Percentiles rank a stretch among this genome's conserved stretches.
phyloP scores from a whole-genome alignment of 2,113 vertebrate genomes.

The Eubucco bourcierii region DNA sequence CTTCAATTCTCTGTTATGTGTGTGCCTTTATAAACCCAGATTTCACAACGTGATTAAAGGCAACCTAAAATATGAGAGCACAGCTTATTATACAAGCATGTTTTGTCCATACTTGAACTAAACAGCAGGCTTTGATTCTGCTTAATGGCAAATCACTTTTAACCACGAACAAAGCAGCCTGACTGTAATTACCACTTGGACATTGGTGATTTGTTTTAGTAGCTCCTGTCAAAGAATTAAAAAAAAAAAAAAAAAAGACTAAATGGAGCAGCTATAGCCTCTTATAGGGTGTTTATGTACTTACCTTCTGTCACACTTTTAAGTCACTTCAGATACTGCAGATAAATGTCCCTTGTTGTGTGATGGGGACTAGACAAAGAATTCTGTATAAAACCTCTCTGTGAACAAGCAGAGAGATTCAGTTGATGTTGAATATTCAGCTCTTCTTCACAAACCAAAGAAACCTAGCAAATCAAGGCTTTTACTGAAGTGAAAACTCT shows the following conservation, averaged over 20 bases:
- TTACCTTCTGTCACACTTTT: background rate
- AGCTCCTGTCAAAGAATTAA: background rate
- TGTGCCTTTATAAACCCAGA: slow-evolving; percentile 21
- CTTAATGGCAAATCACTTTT: slow-evolving; percentile 52
- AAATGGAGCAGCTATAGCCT: background rate
- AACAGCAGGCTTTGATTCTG: slow-evolving; percentile 41
- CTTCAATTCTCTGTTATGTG: background rate
- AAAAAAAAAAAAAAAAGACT: background rate
- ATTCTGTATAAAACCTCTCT: background rate
- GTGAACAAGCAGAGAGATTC: background rate
- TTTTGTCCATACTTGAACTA: slow-evolving; percentile 35
- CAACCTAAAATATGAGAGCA: slow-evolving; percentile 16
- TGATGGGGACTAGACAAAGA: too few species aligned
- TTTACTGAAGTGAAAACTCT: background rate
- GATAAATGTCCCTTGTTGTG: background rate
- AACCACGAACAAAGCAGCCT: slow-evolving; percentile 37
- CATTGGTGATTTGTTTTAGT: slow-evolving; percentile 22
- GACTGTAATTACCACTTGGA: slow-evolving; percentile 23
- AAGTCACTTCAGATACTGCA: background rate
- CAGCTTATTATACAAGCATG: background rate
- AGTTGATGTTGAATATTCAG: background rate
- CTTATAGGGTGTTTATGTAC: background rate
- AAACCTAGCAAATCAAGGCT: background rate
- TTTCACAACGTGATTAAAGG: slow-evolving; percentile 46
- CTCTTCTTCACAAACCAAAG: background rate